phyloP scores from a whole-genome alignment of 2,113 vertebrate species.

The Ictalurus punctatus region DNA sequence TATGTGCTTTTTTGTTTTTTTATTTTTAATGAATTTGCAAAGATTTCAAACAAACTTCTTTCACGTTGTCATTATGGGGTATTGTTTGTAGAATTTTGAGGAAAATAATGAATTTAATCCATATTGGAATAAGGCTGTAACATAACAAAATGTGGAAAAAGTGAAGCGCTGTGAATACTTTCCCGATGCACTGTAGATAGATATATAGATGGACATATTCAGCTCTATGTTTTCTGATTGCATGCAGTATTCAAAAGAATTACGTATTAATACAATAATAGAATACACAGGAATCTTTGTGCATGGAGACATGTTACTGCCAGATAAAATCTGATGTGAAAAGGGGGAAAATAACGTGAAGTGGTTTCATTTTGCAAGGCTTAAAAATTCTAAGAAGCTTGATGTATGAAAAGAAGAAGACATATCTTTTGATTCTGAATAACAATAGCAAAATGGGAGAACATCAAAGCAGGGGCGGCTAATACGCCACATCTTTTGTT shows the following conservation, averaged over 20 bases:
- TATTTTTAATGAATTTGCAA: no score
- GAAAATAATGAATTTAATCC: no score
- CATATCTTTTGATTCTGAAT: slow-evolving; percentile 43
- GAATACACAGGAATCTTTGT: slow-evolving; percentile 17
- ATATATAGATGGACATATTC: not conserved
- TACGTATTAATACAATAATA: not conserved
- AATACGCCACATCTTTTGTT: slow-evolving; percentile 65
- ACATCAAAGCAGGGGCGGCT: slow-evolving; percentile 50
- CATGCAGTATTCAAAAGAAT: not conserved
- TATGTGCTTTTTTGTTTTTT: no score
- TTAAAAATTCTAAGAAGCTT: slow-evolving; percentile 22
- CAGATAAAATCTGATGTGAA: slow-evolving; percentile 30
- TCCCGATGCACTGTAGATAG: no score
- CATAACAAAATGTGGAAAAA: no score
- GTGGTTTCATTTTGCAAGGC: slow-evolving; percentile 40
- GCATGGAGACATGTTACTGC: not conserved
- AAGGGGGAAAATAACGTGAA: slow-evolving; percentile 13
- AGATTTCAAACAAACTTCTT: no score
- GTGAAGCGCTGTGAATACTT: no score
- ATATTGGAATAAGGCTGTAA: no score
- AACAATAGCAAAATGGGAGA: slow-evolving; percentile 37
- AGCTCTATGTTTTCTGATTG: not conserved
- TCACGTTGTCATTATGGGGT: no score
- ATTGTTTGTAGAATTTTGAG: no score
- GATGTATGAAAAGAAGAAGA: slow-evolving; percentile 37